Conservation (phyloP, 2,888 invertebrate genomes). For the Deroplatys truncata region DNA sequence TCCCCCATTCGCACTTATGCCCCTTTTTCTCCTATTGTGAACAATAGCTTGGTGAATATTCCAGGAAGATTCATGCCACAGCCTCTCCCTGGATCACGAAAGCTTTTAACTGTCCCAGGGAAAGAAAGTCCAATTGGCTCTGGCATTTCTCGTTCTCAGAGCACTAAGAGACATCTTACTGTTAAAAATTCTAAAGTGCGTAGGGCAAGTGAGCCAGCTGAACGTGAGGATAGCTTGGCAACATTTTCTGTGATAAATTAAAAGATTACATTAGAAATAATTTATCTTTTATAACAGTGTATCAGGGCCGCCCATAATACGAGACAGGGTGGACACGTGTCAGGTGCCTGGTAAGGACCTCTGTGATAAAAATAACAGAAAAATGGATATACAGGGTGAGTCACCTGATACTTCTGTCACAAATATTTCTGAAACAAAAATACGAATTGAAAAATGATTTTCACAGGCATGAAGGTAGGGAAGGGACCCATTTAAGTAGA, state of each 20-base stretch:
- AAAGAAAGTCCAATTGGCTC: neutral
- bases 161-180: constrained; percentile 5
- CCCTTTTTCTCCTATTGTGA: constrained; percentile 9
- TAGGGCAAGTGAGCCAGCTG: constrained; percentile 21
- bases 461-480: too few relatives aligned
- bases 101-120: constrained; percentile 18
- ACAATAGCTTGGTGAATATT: constrained; percentile 20
- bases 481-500: too few relatives aligned
- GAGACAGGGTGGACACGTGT: too few relatives aligned
- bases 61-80: constrained; percentile 23
- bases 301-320: too few relatives aligned
- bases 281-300: neutral
- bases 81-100: constrained; percentile 8
- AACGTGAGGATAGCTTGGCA: neutral
- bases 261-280: neutral
- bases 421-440: too few relatives aligned
- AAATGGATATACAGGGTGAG: too few relatives aligned
- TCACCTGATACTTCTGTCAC: too few relatives aligned
- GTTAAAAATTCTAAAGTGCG: neutral
- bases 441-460: too few relatives aligned
- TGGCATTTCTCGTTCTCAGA: neutral
- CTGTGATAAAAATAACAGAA: too few relatives aligned
- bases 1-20: constrained; percentile 18
- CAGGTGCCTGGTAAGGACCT: too few relatives aligned
- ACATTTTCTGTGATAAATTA: neutral